Evolutionary conservation across 2,113 vertebrate genomes (phyloP).

Genomic region (Dicaeum eximium): DNA sequence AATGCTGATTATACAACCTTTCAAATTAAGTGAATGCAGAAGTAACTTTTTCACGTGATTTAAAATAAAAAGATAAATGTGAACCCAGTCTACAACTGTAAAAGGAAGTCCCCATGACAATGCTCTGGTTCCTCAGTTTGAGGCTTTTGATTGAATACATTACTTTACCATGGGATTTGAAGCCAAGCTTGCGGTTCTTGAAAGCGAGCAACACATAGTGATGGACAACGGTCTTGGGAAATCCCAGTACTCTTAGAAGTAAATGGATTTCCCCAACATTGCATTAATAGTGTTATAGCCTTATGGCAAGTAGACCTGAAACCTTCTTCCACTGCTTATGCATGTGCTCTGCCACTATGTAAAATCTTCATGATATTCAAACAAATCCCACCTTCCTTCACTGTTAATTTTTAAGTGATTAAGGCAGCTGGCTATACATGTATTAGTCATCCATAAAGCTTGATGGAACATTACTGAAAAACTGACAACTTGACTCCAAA

Average conservation of each 20-base stretch:
- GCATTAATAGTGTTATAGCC: not conserved
- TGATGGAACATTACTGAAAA: not conserved
- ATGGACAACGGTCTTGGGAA: not conserved
- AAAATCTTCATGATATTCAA: not conserved
- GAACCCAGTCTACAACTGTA: not conserved
- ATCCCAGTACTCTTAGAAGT: not conserved
- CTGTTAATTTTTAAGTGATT: not conserved
- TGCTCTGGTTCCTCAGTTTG: not conserved
- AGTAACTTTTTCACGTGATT: not conserved
- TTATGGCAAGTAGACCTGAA: not conserved
- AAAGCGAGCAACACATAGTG: not conserved
- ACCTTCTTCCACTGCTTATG: not conserved
- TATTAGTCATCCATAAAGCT: not conserved
- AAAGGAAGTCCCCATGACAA: not conserved
- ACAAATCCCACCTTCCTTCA: not conserved
- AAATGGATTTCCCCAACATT: not conserved
- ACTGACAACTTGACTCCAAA: not conserved
- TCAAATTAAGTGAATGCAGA: not conserved
- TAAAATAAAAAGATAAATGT: not conserved
- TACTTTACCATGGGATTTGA: not conserved
- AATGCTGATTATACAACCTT: not conserved
- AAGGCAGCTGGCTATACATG: not conserved
- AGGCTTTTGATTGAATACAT: not conserved
- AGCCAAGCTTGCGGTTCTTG: not conserved
- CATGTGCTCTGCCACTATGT: fast-evolving